Conservation (phyloP, 92 coral and sea anemone genomes). For the Virgularia gustaviana region DNA sequence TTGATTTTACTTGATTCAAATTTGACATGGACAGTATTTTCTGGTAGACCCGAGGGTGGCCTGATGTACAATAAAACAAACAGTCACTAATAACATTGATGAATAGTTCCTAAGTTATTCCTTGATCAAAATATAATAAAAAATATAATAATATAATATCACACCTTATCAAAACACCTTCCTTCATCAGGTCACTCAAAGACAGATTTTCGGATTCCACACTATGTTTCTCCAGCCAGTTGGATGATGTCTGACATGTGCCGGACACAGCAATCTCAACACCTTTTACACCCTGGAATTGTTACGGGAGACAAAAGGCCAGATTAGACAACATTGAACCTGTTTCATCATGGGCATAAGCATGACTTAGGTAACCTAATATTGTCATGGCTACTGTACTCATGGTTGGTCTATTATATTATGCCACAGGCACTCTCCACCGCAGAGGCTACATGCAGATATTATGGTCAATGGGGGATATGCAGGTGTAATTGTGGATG, state of each 20-base stretch:
- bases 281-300: slow-evolving; percentile 72
- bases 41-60: slow-evolving; percentile 16
- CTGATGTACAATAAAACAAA: neutral
- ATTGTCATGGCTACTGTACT: too few relatives aligned
- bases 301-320: too few relatives aligned
- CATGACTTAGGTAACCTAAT: too few relatives aligned
- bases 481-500: too few relatives aligned
- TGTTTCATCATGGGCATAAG: too few relatives aligned
- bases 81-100: neutral
- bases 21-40: slow-evolving; percentile 19
- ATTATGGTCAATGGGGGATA: too few relatives aligned
- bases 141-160: neutral
- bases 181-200: slow-evolving; percentile 79
- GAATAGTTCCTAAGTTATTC: neutral
- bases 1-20: slow-evolving; percentile 12
- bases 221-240: slow-evolving; percentile 91
- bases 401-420: too few relatives aligned
- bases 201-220: slow-evolving; percentile 69
- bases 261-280: slow-evolving; percentile 80
- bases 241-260: slow-evolving; percentile 81
- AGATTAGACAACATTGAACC: too few relatives aligned
- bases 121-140: too few relatives aligned
- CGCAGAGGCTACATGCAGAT: too few relatives aligned
- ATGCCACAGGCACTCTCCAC: too few relatives aligned
- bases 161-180: slow-evolving; percentile 86